Evolutionary conservation across 2,797 vertebrate genomes (phyloP), one percentile per base, ranked within the genome.

Genomic region (Numenius phaeopus): DNA sequence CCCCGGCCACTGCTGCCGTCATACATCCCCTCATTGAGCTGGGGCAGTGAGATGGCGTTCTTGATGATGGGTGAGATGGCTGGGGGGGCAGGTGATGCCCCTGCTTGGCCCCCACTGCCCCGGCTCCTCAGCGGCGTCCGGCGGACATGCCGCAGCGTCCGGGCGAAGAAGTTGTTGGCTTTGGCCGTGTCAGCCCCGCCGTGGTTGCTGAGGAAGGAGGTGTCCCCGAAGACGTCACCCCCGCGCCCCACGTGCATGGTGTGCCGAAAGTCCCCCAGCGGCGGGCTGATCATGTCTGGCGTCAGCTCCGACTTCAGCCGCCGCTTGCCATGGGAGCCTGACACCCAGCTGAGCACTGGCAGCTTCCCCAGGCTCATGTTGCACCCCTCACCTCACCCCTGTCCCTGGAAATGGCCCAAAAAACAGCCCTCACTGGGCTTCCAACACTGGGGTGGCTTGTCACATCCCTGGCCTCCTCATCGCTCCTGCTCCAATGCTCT

Each of bases 241-340:
- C 99, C 99, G 0, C 99, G 99, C n/a, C 99, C 99, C 27, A 99
- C 99, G 0, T 99, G 99, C 99, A 99, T 99, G 49, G 99, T 99
- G 94, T 99, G 99, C n/a, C 99, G 98, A 93, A 99, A 99, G 98
- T 99, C 99, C 0, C 98, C 99, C 29, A 99, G 96, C 0, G 99
- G 99, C 0, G 98, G 98, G 96, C 99, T 99, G 98, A 99, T 99
- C 99, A 99, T 99, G 92, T 99, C 99, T 1, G 99, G 98, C 0
- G 99, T 99, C 92, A 99, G 98, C 80, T 99, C 98, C 0, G 98
- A 98, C 97, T 98, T 99, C 87, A 98, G 98, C 24, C 98, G 98
- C 9, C 99, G 98, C 90, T 99, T 99, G 71, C 98, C 97, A 1
- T 99, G 99, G 12, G 99, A 99, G 92, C 98, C 97, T 0, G 99